Percentiles rank a stretch among this genome's conserved stretches.
Conservation (phyloP, 2,797 vertebrate species). For the Acomys russatus region DNA sequence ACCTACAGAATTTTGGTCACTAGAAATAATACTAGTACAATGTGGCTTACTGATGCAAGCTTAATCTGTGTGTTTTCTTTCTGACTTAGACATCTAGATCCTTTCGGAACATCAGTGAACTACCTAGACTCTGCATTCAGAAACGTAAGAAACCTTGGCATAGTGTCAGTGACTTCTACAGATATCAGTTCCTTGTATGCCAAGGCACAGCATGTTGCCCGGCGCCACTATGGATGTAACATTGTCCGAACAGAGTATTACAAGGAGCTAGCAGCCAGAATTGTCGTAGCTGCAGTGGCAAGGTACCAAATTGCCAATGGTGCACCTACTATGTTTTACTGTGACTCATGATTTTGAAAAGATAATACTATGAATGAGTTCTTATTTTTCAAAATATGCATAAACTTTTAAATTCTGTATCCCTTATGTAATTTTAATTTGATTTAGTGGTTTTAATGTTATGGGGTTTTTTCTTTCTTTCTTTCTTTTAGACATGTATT, state of each 20-base stretch:
- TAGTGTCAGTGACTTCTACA: conserved; percentile 96
- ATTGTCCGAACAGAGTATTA: conserved; percentile 98
- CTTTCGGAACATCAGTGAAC: conserved; percentile 96
- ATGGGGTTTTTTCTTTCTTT: not conserved
- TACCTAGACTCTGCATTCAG: conserved; percentile 98
- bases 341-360: not conserved
- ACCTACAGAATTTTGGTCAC: conserved; percentile 33
- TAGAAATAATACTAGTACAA: not conserved
- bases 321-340: not conserved
- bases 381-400: conserved; percentile 14
- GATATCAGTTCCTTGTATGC: conserved; percentile 96
- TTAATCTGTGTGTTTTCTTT: conserved; percentile 62
- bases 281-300: conserved; percentile 94
- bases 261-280: conserved; percentile 95
- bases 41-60: conserved; percentile 42
- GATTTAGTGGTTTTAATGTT: conserved; percentile 16
- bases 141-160: conserved; percentile 96
- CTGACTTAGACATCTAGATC: conserved; percentile 95
- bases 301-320: conserved; percentile 83
- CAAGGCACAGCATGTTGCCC: conserved; percentile 95
- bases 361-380: not conserved
- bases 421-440: conserved; percentile 18
- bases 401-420: not conserved
- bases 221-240: conserved; percentile 95
- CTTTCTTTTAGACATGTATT: not conserved